Percentiles rank a stretch among this genome's conserved stretches.
phyloP scores from a whole-genome alignment of 2,888 invertebrate genomes.

The Drosophila aldrichi region DNA sequence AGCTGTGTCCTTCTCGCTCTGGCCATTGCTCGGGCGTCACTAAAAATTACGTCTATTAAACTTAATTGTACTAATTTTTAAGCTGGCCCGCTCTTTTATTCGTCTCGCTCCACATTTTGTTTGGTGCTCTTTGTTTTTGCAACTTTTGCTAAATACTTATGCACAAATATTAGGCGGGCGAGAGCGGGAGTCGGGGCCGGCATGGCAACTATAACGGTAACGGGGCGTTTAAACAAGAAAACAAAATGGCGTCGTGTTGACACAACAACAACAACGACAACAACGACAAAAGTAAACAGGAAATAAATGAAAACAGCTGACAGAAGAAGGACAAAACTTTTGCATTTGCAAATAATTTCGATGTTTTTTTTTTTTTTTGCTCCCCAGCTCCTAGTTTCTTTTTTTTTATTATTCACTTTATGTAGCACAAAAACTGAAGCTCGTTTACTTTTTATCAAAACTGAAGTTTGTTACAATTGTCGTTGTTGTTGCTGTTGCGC shows the following conservation, averaged over 20 bases:
- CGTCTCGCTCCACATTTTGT: background rate
- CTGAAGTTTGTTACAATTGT: slow-evolving; percentile 47
- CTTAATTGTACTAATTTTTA: slow-evolving; percentile 76
- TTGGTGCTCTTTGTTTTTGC: slow-evolving; percentile 9
- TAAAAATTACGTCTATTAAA: slow-evolving; percentile 76
- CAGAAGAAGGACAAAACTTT: slow-evolving; percentile 43
- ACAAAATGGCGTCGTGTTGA: slow-evolving; percentile 70
- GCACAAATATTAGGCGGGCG: slow-evolving; percentile 59
- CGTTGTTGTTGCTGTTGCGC: slow-evolving; percentile 14
- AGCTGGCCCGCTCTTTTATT: slow-evolving; percentile 27
- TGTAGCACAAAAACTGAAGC: slow-evolving; percentile 50
- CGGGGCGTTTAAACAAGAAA: slow-evolving; percentile 54
- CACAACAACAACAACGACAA: slow-evolving; percentile 23
- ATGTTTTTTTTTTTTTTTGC: background rate
- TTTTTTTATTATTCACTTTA: slow-evolving; percentile 2
- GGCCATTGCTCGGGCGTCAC: slow-evolving; percentile 33
- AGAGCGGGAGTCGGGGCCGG: background rate
- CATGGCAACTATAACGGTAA: slow-evolving; percentile 34
- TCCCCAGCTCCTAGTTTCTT: background rate
- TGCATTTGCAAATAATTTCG: slow-evolving; percentile 31
- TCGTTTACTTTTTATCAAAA: slow-evolving; percentile 67
- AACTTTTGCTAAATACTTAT: slow-evolving; percentile 59
- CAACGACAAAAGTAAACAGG: slow-evolving; percentile 7
- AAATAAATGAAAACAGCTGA: slow-evolving; percentile 31
- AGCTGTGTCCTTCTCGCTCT: slow-evolving; percentile 15